Base-by-base conservation (phyloP, 2,888 invertebrate species). In the Calameuta filiformis region DNA sequence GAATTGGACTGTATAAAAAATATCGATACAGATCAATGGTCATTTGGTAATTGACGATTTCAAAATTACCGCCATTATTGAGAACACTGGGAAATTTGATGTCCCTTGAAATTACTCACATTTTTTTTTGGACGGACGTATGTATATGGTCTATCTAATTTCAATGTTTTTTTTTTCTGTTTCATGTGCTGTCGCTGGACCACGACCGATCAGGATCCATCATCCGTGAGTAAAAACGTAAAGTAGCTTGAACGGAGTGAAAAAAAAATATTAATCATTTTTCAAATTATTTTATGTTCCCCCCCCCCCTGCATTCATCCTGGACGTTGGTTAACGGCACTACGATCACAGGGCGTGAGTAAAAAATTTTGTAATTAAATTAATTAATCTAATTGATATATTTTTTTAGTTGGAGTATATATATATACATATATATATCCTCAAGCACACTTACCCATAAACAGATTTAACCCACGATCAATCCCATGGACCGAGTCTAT, bases 181-280 rank as follows among this genome's bases (percentile, higher is more conserved):
- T 91, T 82, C 90, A 88, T 87, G 87, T 75, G 79, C 82, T 79
- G 82, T 69, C 2, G 31, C 33, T 12, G 31, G 11, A 23, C 4
- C 4, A 40, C 40, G 40, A 75, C 78, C 76, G 75, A 80, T 74
- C 83, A 91, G 91, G 91, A 91, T 87, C 91, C 91, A 78, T 90
- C 90, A 82, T 91, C 91, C 87, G 91, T 91, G 86, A 91, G 91
- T 91, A 86, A 71, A 71, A 71, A 82, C 33, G 15, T 35, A 4
- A 9, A 74, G 34, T n/a, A 30, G 71, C n/a, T 74, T 15, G 33
- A 74, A 23, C 3, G 3, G 15, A n/a, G 12, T n/a, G 6, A 12
- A 34, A 30, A n/a, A 73, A 34, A 35, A 74, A 74, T 73, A n/a
- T 35, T 71, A 34, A 76, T 76, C 9, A 3, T 37, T 0, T n/a